Evolutionary conservation across 2,797 vertebrate genomes (phyloP), one percentile per base, ranked within the genome.

Genomic region (Aldrovandia affinis): DNA sequence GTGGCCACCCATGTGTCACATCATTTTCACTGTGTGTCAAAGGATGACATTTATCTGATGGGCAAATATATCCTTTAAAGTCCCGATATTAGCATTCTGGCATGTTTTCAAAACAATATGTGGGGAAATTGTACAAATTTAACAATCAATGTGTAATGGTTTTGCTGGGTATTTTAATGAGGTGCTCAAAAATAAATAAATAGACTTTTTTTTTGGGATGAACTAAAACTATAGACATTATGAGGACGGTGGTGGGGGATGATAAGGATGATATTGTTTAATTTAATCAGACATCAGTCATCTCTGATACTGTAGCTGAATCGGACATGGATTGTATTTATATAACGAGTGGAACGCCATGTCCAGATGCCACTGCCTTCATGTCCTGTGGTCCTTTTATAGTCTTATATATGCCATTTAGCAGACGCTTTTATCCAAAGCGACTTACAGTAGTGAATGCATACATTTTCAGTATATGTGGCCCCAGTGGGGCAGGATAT

Each of bases 41-140:
- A 33, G 14, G 63, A 50, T 30, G 28, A 65, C 28, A 65, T 65
- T 65, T 10, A 30, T 65, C 63, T 65, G 63, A 65, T 28, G 30
- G 63, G 63, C n/a, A 65, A 33, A n/a, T 61, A 61, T 61, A 61
- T 30, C 68, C 36, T 70, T 70, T 33, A 70, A 39, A 70, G 68
- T 33, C 14, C 18, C 39, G 63, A 68, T 33, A 68, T 68, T 33
- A 12, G 63, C 63, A 68, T 68, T 68, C 63, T 68, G 63, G 63
- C 30, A 68, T 68, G 63, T 68, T 68, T 68, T 36, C 30, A 18
- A 33, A 33, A 68, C 63, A 68, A 36, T 68, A 36, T 68, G 63
- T 36, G 30, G 63, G 2, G 30, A 10, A 68, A 33, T 10, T 10
- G 33, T 10, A 68, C 63, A 57, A 57, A 68, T 36, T 36, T 68